These are phyloP conservation scores for Echinops telfairi DNA, from an alignment of 2,113 vertebrate genomes.

Conservation along the genomic window DNA sequence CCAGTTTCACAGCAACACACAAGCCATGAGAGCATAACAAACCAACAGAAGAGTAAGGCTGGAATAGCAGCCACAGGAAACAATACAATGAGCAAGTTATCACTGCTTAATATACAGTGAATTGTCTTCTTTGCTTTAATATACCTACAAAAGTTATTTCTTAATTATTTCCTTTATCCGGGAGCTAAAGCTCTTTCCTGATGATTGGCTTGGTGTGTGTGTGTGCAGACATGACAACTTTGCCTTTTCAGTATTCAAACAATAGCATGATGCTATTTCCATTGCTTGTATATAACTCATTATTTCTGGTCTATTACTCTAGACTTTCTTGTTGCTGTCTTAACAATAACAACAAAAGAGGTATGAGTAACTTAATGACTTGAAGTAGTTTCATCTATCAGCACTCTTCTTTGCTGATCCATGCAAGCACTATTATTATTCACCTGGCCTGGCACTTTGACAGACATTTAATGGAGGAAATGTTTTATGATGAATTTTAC, in stretches of 20 bases:
- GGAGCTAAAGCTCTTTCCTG: too few species aligned
- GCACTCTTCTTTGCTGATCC: slow-evolving; percentile 63
- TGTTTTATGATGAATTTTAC: slow-evolving; percentile 32
- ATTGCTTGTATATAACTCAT: background rate
- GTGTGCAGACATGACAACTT: too few species aligned
- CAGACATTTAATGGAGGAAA: slow-evolving; percentile 59
- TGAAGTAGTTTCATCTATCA: slow-evolving; percentile 47
- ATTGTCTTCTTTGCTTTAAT: too few species aligned
- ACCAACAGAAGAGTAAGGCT: too few species aligned
- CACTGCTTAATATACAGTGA: too few species aligned
- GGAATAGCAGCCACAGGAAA: too few species aligned
- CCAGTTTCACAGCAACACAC: too few species aligned
- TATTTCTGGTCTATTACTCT: slow-evolving; percentile 29
- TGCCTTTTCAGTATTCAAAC: background rate
- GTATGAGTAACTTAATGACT: slow-evolving; percentile 67
- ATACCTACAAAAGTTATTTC: too few species aligned
- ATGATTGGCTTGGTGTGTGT: too few species aligned
- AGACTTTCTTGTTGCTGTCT: background rate
- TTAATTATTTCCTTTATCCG: too few species aligned
- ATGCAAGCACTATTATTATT: slow-evolving; percentile 46
- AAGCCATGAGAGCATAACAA: too few species aligned
- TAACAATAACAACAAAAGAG: background rate
- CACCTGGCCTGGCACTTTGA: slow-evolving; percentile 59
- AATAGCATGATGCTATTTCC: background rate
- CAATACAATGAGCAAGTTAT: too few species aligned